Conservation (phyloP, 2,888 invertebrate species). For the Drosophila nigritarsus region DNA sequence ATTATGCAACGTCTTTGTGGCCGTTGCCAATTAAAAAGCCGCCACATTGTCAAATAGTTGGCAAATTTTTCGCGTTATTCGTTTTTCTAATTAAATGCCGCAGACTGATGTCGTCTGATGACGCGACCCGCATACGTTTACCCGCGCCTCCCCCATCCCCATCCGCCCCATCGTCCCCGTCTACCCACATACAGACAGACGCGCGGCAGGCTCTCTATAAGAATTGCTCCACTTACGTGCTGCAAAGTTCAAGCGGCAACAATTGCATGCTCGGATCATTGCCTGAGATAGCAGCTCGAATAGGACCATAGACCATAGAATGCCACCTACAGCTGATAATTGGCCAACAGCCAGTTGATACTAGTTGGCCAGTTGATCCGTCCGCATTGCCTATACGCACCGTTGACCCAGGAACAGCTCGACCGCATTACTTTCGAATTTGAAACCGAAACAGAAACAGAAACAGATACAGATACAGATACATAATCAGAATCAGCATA, state of each 20-base stretch:
- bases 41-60: conserved; percentile 48
- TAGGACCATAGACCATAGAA: conserved; percentile 9
- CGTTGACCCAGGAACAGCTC: conserved; percentile 56
- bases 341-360: conserved; percentile 39
- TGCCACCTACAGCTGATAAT: conserved; percentile 52
- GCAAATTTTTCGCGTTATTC: conserved; percentile 27
- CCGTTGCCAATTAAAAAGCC: conserved; percentile 51
- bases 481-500: background rate
- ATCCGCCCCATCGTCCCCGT: background rate
- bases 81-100: conserved; percentile 45
- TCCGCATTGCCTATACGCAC: conserved; percentile 67
- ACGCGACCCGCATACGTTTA: conserved; percentile 13
- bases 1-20: conserved; percentile 44
- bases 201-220: background rate
- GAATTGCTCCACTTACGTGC: conserved; percentile 56
- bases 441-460: conserved; percentile 23
- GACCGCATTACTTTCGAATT: conserved; percentile 61
- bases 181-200: background rate
- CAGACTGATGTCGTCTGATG: conserved; percentile 28
- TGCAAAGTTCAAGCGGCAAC: conserved; percentile 38
- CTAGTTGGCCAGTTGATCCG: conserved; percentile 13
- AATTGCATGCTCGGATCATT: conserved; percentile 59
- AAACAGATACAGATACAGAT: background rate
- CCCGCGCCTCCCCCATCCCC: background rate
- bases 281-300: conserved; percentile 46